phyloP scores from a whole-genome alignment of 1,140 invertebrate species.

The Diorhabda carinulata region DNA sequence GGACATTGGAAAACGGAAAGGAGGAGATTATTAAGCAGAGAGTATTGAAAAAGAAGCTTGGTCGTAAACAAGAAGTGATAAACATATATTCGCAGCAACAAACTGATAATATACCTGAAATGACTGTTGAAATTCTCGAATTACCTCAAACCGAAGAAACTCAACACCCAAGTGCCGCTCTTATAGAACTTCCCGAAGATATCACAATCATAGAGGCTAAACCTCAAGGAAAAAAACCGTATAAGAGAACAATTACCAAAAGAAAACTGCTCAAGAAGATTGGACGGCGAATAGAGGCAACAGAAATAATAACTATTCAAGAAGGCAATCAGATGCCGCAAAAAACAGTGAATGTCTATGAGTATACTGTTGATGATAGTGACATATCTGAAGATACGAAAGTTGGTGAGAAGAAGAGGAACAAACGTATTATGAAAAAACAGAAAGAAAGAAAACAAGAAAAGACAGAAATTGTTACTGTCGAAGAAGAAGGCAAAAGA shows the following conservation, averaged over 20 bases:
- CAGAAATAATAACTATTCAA: conserved; percentile 40
- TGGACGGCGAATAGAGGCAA: conserved; percentile 41
- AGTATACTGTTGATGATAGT: conserved; percentile 53
- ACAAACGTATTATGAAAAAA: conserved; percentile 49
- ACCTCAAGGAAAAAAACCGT: conserved; percentile 45
- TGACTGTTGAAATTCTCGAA: conserved; percentile 24
- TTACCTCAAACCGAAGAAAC: conserved; percentile 20
- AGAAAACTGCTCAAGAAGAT: conserved; percentile 37
- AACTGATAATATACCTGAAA: conserved; percentile 24
- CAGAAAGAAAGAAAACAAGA: conserved; percentile 48
- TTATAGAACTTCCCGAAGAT: conserved; percentile 47
- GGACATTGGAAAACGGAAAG: conserved; percentile 14
- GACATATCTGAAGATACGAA: conserved; percentile 67
- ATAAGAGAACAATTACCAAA: conserved; percentile 41
- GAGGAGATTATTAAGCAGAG: conserved; percentile 28
- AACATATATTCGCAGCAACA: conserved; percentile 25
- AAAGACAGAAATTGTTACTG: conserved; percentile 40
- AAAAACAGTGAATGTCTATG: conserved; percentile 35
- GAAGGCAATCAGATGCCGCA: conserved; percentile 42
- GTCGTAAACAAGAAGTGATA: conserved; percentile 32
- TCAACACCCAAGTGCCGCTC: conserved; percentile 19
- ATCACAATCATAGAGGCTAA: conserved; percentile 48
- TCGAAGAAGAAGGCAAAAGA: conserved; percentile 39
- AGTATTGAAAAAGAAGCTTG: conserved; percentile 28
- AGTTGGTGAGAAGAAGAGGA: conserved; percentile 53